Conservation (phyloP, 2,113 vertebrate species). For the Lepidothrix coronata region DNA sequence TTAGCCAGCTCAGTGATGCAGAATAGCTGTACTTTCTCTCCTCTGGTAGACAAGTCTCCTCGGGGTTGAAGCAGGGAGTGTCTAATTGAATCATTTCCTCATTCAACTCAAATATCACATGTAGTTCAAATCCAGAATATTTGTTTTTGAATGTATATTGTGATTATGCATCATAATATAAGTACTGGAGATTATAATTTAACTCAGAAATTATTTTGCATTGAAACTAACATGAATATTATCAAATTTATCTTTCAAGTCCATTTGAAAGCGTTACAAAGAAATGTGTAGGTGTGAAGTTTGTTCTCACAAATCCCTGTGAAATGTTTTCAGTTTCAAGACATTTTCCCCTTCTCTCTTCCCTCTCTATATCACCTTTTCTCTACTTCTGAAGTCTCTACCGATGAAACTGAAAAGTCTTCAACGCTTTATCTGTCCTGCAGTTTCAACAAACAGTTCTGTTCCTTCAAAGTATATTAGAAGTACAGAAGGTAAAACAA, state of each 20-base stretch:
- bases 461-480: background rate
- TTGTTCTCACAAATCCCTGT: background rate
- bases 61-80: background rate
- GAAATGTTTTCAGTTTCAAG: background rate
- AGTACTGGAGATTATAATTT: background rate
- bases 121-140: background rate
- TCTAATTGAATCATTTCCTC: background rate
- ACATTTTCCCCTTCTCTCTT: background rate
- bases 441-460: background rate
- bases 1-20: constrained; percentile 18
- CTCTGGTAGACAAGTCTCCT: background rate
- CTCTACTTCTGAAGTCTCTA: background rate
- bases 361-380: background rate
- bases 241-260: background rate
- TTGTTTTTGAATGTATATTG: background rate
- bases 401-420: background rate
- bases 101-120: background rate
- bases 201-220: background rate
- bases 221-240: background rate
- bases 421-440: background rate
- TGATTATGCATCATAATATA: background rate
- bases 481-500: background rate
- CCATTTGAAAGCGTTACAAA: background rate
- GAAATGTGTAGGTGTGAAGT: background rate
- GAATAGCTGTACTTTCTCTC: background rate